Evolutionary conservation across 2,888 invertebrate genomes (phyloP), one percentile per base, ranked within the genome.

Genomic region (Diadegma fenestrale): DNA sequence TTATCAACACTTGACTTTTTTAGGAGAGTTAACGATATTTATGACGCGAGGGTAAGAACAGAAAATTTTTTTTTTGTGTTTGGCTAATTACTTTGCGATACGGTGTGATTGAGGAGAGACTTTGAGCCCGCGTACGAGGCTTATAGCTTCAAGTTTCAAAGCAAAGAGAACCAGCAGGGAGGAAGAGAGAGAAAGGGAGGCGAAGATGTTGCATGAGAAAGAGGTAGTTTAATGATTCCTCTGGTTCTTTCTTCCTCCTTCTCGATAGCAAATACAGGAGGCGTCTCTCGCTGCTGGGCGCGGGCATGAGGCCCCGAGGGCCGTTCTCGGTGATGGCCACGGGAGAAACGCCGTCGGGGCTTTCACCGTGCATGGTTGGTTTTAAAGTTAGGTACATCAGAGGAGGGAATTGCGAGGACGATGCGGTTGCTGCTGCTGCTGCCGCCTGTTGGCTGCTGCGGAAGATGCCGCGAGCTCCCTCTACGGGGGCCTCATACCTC

Each of bases 321-420:
- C 75, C 63, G 61, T 85, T 85, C 80, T 82, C 84, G 87, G 84
- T 86, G 87, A 88, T 87, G 87, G 87, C 83, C 89, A 88, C 91
- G 91, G 90, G 51, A 75, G 88, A 88, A 93, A 92, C 91, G 93
- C 93, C 92, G 91, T 91, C 91, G 92, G 93, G 93, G 92, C 93
- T 93, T 93, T 93, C 93, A 92, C 93, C 91, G 89, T 88, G 33
- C 33, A 33, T 33, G 90, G 58, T 76, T 84, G 79, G 71, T 37
- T 61, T 58, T 41, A 80, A 71, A 69, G 71, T 63, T 80, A 43
- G 51, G 61, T 68, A 68, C 73, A 43, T 61, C 41, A 68, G 37
- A 37, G 37, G 37, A 37, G 41, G 68, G 26, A 68, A 80, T 69
- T 72, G 64, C 72, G 10, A n/a, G n/a, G n/a, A 45, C 45, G 69